Percentiles rank a stretch among this genome's conserved stretches.
Conservation (phyloP, 2,113 vertebrate genomes). For the Notiomystis cincta region DNA sequence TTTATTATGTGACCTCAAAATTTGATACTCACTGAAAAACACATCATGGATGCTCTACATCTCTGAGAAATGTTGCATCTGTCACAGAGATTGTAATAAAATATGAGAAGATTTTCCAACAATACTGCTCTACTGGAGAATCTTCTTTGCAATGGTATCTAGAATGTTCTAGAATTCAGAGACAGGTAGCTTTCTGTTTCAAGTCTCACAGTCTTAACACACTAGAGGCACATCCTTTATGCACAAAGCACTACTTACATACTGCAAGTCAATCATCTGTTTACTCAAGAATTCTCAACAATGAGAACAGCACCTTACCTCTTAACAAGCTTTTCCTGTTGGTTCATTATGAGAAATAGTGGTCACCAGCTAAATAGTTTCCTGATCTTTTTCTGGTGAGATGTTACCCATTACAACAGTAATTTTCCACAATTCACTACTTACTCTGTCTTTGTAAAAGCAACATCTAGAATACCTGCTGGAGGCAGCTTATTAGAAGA, state of each 20-base stretch:
- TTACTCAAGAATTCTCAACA: neutral
- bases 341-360: neutral
- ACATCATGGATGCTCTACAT: neutral
- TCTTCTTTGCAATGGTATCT: neutral
- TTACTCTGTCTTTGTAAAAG: constrained; percentile 73
- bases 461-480: constrained; percentile 51
- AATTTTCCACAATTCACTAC: constrained; percentile 42
- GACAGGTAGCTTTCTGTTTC: neutral
- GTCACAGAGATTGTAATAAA: neutral
- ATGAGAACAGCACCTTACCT: neutral
- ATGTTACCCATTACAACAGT: neutral
- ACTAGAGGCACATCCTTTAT: neutral
- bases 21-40: neutral
- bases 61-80: neutral
- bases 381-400: neutral
- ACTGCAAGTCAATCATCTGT: neutral
- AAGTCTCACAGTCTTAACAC: neutral
- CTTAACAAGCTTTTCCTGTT: neutral
- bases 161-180: neutral
- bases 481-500: constrained; percentile 68
- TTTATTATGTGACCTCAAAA: neutral
- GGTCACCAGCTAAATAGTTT: neutral
- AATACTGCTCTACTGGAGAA: neutral
- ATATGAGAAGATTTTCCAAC: neutral
- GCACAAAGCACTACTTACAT: neutral